Conservation (phyloP, 1,140 invertebrate species). For the Drosophila teissieri region DNA sequence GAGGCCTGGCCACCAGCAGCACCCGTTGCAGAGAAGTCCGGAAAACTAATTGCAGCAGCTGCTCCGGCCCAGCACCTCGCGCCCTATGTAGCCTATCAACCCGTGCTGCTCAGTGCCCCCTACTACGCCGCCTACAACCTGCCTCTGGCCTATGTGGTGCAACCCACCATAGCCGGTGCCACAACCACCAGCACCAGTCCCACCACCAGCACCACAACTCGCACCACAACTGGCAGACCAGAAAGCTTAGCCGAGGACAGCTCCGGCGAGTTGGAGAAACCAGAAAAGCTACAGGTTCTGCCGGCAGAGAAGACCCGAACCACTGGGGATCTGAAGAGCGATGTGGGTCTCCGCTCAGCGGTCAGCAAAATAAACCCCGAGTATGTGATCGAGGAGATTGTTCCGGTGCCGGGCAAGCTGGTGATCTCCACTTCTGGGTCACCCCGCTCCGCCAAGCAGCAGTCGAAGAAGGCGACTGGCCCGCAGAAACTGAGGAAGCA, state of each 20-base stretch:
- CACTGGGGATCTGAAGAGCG: constrained; percentile 59
- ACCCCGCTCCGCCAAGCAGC: not conserved
- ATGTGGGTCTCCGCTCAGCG: constrained; percentile 57
- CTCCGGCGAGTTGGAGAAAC: constrained; percentile 34
- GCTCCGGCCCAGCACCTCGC: constrained; percentile 8
- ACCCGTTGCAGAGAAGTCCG: constrained; percentile 1
- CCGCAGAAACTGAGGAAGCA: constrained; percentile 43
- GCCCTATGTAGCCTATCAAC: constrained; percentile 40
- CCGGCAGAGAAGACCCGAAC: constrained; percentile 47
- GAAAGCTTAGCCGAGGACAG: constrained; percentile 40
- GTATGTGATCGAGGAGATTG: constrained; percentile 78
- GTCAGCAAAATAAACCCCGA: constrained; percentile 70
- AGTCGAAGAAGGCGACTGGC: constrained; percentile 2
- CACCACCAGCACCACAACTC: constrained; percentile 42
- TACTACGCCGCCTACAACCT: constrained; percentile 55
- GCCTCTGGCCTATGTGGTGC: constrained; percentile 55
- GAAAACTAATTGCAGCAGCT: constrained; percentile 16
- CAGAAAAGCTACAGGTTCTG: constrained; percentile 59
- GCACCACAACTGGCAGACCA: constrained; percentile 15
- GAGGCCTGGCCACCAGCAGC: constrained; percentile 67
- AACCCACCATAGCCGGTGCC: constrained; percentile 33
- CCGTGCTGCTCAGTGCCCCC: constrained; percentile 44
- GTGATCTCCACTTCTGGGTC: constrained; percentile 52
- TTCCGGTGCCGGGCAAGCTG: constrained; percentile 66
- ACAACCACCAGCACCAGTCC: constrained; percentile 23